phyloP scores from a whole-genome alignment of 2,113 vertebrate species.

The Podocnemis expansa region DNA sequence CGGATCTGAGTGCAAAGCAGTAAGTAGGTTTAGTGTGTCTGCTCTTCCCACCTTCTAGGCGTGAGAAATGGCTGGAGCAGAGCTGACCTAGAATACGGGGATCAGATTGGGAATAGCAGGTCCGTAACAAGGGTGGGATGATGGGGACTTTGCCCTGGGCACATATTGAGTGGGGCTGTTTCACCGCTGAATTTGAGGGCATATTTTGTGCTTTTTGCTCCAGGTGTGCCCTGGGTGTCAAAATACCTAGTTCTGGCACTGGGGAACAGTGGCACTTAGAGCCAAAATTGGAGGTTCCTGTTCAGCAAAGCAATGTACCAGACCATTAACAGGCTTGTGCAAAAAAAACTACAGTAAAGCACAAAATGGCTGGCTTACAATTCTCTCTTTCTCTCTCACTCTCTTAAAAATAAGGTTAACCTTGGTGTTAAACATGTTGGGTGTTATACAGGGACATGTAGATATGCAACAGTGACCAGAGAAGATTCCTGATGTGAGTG shows the following conservation, averaged over 20 bases:
- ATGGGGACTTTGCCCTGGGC: too few species aligned
- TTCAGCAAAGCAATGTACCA: not conserved
- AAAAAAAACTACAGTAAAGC: not conserved
- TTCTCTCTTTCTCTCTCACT: not conserved
- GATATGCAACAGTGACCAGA: not conserved
- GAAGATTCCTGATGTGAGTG: not conserved
- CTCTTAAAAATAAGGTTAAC: not conserved
- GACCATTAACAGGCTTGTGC: not conserved
- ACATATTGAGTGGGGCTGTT: too few species aligned
- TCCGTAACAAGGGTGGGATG: too few species aligned
- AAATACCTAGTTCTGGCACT: too few species aligned
- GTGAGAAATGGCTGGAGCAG: not conserved
- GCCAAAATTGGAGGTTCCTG: not conserved
- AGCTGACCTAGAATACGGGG: not conserved
- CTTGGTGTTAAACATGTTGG: not conserved
- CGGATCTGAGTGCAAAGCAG: fast-evolving
- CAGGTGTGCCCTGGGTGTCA: too few species aligned
- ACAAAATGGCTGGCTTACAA: fast-evolving
- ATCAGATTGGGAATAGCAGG: not conserved
- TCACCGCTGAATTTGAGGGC: too few species aligned
- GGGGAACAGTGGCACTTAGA: not conserved
- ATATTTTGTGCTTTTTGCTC: too few species aligned
- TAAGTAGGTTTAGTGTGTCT: not conserved
- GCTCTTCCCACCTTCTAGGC: not conserved
- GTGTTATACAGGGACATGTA: not conserved